Base-by-base conservation (phyloP, 1,140 invertebrate species). In the Helicoverpa armigera region DNA sequence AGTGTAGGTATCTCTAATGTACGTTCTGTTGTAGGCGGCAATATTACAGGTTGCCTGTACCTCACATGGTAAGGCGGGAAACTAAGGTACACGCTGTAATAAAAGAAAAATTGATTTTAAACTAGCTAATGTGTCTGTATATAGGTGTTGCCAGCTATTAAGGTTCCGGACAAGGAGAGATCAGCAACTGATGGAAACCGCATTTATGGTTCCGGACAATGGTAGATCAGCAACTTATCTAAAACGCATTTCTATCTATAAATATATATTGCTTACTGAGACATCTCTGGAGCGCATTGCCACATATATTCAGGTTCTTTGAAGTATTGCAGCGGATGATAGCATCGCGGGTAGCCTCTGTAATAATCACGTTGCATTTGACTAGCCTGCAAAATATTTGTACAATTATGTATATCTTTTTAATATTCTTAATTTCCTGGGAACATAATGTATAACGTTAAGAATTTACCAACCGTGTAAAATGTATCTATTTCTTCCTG, bases 331-430 rank as follows among this genome's bases (percentile, higher is more conserved):
- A 96, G 86, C 12, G 95, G 96, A 92, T 96, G 95, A 63, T 95
- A 80, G 4, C 87, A 86, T 77, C 94, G 94, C 14, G 95, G 87
- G 69, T 95, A 93, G 13, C 96, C 96, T 89, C 94, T 95, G 79
- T 96, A 96, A 85, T 96, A 95, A 86, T 96, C 94, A 74, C 96
- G 91, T 82, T 96, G 95, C 50, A 94, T 86, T 87, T 96, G 96
- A 77, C 95, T 95, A 50, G 90, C 91, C 96, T 96, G 81, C 43
- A 43, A 83, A 79, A 54, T 53, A 56, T 70, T 43, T 43, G 35
- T 43, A 48, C 56, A 56, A 51, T 56, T 16, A 43, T 60, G 60
- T 43, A 72, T 53, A 50, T 7, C n/a, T 5, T 53, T 23, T 14
- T 5, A 56, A n/a, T 56, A 56, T 43, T 43, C 35, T 1, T 43